Evolutionary conservation across 1,140 invertebrate genomes (phyloP).

Genomic region (Globodera ellingtonae): DNA sequence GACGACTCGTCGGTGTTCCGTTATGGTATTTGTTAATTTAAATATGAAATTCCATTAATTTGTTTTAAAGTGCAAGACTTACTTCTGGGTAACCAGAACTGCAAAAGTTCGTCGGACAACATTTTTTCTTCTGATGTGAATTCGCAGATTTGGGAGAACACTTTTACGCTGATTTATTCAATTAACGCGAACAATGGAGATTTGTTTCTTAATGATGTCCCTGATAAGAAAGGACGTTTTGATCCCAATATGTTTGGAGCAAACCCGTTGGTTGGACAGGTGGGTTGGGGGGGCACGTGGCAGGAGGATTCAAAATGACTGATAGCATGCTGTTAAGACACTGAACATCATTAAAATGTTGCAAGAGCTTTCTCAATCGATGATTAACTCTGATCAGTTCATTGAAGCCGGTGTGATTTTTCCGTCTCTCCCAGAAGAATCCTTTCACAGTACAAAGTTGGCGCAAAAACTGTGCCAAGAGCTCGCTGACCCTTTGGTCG

Average conservation of each 20-base stretch:
- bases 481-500: constrained; percentile 88
- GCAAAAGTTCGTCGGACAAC: constrained; percentile 36
- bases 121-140: constrained; percentile 58
- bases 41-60: background rate
- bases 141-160: constrained; percentile 85
- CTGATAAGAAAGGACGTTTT: background rate
- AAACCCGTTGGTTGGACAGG: constrained; percentile 32
- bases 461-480: constrained; percentile 86
- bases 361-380: constrained; percentile 4
- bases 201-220: background rate
- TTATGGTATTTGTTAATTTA: background rate
- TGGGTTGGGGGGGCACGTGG: background rate
- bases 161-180: constrained; percentile 75
- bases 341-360: constrained; percentile 17
- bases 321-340: background rate
- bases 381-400: background rate
- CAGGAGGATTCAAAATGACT: background rate
- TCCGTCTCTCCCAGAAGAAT: constrained; percentile 27
- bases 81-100: background rate
- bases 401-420: background rate
- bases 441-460: constrained; percentile 67
- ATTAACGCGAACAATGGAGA: background rate
- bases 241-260: constrained; percentile 2
- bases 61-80: constrained; percentile 13
- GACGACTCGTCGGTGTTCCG: constrained; percentile 62